A percentile compares a stretch with the other conserved stretches of the same genome.
Evolutionary conservation across 2,797 vertebrate genomes (phyloP).

Genomic region (Lepilemur septentrionalis): DNA sequence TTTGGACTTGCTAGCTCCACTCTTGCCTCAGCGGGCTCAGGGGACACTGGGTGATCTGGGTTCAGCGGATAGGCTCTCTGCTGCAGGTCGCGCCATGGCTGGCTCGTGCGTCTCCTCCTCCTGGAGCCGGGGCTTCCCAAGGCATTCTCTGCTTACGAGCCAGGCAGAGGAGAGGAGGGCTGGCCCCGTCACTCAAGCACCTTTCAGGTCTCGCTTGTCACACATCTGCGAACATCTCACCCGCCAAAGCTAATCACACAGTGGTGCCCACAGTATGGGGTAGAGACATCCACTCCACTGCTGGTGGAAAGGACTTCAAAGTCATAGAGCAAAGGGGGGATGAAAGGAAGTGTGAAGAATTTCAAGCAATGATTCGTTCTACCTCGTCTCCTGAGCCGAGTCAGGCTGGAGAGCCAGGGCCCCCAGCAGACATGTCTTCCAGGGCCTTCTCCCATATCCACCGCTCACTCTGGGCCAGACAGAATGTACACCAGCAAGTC

Average conservation of each 20-base stretch:
- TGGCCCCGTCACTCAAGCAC: fast-evolving
- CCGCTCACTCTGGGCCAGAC: fast-evolving
- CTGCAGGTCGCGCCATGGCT: fast-evolving
- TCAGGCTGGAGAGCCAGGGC: background rate
- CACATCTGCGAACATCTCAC: fast-evolving
- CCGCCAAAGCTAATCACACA: background rate
- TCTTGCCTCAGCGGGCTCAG: background rate
- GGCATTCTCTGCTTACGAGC: background rate
- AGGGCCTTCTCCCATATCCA: background rate
- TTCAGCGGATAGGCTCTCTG: background rate
- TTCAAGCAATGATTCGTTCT: background rate
- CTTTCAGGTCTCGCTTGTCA: too few relatives aligned
- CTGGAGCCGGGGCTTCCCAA: too few relatives aligned
- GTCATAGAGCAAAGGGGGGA: background rate
- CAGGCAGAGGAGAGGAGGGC: background rate
- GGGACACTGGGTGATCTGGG: background rate
- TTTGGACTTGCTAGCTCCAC: background rate
- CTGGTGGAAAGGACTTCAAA: too few relatives aligned
- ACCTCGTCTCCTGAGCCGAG: background rate
- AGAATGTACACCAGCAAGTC: fast-evolving
- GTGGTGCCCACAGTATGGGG: fast-evolving
- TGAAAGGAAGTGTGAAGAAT: background rate
- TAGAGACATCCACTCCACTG: too few relatives aligned
- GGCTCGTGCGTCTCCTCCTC: fast-evolving
- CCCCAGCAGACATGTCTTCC: fast-evolving